Evolutionary conservation across 1,140 invertebrate genomes (phyloP).

Genomic region (Geopemphigus sp.): DNA sequence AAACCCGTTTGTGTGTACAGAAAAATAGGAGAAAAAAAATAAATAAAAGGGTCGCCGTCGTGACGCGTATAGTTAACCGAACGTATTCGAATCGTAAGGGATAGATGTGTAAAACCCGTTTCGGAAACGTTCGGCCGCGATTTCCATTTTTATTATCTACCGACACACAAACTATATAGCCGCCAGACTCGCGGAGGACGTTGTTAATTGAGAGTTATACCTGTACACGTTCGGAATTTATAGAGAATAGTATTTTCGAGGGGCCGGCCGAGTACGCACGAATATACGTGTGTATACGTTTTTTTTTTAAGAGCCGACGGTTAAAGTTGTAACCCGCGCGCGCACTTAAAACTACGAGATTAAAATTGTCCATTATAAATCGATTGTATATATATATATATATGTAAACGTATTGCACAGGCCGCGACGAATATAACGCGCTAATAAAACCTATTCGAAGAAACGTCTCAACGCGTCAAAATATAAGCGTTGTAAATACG

Average conservation of each 20-base stretch:
- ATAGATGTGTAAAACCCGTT: not conserved
- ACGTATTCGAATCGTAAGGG: not conserved
- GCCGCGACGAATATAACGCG: no score
- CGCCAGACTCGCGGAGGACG: not conserved
- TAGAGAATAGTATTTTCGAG: not conserved
- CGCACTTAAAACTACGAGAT: not conserved
- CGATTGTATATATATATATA: not conserved
- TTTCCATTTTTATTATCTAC: constrained; percentile 2
- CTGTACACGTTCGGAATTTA: not conserved
- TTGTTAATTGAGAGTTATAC: not conserved
- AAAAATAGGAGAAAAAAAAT: no score
- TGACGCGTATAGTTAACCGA: not conserved
- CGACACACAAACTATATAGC: no score
- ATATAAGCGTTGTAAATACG: no score
- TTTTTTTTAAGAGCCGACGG: not conserved
- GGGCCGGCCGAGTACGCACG: no score
- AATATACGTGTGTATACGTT: no score
- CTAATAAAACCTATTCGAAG: no score
- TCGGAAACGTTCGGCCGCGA: not conserved
- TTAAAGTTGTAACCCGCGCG: not conserved
- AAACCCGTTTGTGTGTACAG: not conserved
- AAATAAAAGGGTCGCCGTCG: not conserved
- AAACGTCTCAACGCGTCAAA: no score
- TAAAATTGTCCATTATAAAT: not conserved
- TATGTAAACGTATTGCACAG: no score